Conservation (phyloP, 2,888 invertebrate species). For the Corbicula japonica region DNA sequence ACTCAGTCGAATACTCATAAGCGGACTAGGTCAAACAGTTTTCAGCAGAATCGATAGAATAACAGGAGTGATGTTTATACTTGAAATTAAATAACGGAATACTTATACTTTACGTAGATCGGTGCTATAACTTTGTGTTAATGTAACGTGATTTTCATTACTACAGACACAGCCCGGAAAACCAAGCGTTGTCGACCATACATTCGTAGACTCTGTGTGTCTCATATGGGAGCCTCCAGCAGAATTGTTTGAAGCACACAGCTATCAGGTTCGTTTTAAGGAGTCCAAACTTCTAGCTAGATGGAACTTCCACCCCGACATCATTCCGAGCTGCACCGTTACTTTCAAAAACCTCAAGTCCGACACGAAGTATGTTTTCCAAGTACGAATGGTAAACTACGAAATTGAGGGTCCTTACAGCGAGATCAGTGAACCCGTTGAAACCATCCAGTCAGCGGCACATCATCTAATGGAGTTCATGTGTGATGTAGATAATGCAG, state of each 20-base stretch:
- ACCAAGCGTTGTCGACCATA: neutral
- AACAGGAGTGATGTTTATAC: too few species aligned
- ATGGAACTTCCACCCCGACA: neutral
- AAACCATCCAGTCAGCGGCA: neutral
- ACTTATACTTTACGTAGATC: too few species aligned
- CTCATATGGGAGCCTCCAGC: too few species aligned
- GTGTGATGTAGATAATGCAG: too few species aligned
- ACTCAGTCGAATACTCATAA: too few species aligned
- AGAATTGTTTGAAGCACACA: neutral
- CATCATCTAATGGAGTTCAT: neutral
- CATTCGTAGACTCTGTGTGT: neutral
- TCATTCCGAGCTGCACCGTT: neutral
- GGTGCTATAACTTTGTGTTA: too few species aligned
- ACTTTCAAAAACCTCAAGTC: neutral
- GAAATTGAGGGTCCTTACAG: neutral
- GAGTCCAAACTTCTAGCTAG: neutral
- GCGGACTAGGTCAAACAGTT: too few species aligned
- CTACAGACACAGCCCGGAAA: neutral
- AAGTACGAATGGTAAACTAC: neutral
- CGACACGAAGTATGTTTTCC: neutral
- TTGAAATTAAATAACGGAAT: too few species aligned
- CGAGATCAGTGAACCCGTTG: neutral
- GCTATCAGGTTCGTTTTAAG: neutral
- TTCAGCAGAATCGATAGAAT: too few species aligned
- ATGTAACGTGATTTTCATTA: neutral